phyloP scores from a whole-genome alignment of 2,888 invertebrate genomes.

The Ectropis crepuscularia region DNA sequence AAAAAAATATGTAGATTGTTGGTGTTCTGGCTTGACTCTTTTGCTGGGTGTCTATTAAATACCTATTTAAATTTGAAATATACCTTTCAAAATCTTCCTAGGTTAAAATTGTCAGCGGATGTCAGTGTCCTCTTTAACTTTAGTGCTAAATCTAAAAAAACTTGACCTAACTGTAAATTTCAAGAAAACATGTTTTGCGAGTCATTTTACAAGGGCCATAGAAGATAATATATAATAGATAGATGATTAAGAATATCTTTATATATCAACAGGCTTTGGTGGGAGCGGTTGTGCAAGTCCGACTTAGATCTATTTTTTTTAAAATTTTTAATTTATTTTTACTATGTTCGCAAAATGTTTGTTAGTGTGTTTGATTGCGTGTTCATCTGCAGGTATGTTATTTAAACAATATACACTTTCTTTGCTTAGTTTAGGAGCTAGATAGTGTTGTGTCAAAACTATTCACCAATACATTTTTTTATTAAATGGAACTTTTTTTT shows the following conservation, averaged over 20 bases:
- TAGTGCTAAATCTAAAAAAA: slow-evolving; percentile 17
- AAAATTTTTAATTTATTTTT: neutral
- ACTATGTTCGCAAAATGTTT: slow-evolving; percentile 31
- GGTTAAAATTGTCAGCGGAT: slow-evolving; percentile 1
- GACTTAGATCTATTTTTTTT: neutral
- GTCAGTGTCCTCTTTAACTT: slow-evolving; percentile 19
- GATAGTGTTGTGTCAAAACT: too few relatives aligned
- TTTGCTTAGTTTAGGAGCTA: too few relatives aligned
- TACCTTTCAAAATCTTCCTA: slow-evolving; percentile 5
- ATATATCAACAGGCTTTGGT: slow-evolving; percentile 7
- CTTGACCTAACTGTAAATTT: slow-evolving; percentile 13
- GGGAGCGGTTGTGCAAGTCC: slow-evolving; percentile 21
- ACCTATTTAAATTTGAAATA: neutral
- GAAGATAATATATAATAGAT: slow-evolving; percentile 19
- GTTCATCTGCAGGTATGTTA: slow-evolving; percentile 27
- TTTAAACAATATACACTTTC: neutral
- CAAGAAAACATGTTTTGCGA: slow-evolving; percentile 14
- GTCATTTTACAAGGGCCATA: slow-evolving; percentile 11
- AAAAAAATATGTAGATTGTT: too few relatives aligned
- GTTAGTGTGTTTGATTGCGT: slow-evolving; percentile 26
- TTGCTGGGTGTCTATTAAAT: neutral
- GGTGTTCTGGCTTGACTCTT: too few relatives aligned
- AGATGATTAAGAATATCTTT: slow-evolving; percentile 7
- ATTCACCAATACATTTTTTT: too few relatives aligned
- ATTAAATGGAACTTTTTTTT: too few relatives aligned